Base-by-base conservation (phyloP, 2,797 vertebrate species). In the Ambastaia sidthimunki region DNA sequence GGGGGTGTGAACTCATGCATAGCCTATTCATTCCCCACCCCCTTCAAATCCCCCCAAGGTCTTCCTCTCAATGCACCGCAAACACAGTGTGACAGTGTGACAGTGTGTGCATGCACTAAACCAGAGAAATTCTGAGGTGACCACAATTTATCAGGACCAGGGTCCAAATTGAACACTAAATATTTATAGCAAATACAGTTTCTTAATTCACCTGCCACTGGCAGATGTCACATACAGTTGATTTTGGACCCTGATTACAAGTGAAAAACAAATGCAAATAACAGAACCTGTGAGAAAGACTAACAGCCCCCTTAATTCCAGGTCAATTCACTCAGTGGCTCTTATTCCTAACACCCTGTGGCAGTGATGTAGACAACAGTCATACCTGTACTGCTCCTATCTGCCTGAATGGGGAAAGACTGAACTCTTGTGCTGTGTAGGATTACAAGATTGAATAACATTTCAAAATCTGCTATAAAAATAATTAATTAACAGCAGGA, bases 1-100 rank as follows among this genome's bases (percentile, higher is more conserved):
- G 67, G 63, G 47, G 55, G 79, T 57, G 80, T 76, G 69, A 80
- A 78, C 21, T 68, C 81, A 34, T 37, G 80, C 62, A 78, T 78
- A 68, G 66, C 84, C 60, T 76, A 76, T 76, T 73, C 80, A 69
- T 71, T 52, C 62, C 41, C 48, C 55, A 25, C 44, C 21, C 41
- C 50, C 21, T 11, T 44, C 41, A 44, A 10, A 71, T 47, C 48
- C 59, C 68, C 68, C 48, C 59, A 50, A 71, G 21, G 48, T 66
- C 62, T 73, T 34, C 28, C 21, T 47, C 66, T 69, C 79, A 75
- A 69, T 41, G 54, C 65, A 67, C 9, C 13, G 15, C 69, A 66
- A 41, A 62, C 63, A 74, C 41, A 44, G 41, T 44, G 41, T 44
- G 41, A 41, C 37, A 41, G 37, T 41, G 28, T 28, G 15, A 31